phyloP scores from a whole-genome alignment of 2,113 vertebrate genomes.

The Heptranchias perlo region DNA sequence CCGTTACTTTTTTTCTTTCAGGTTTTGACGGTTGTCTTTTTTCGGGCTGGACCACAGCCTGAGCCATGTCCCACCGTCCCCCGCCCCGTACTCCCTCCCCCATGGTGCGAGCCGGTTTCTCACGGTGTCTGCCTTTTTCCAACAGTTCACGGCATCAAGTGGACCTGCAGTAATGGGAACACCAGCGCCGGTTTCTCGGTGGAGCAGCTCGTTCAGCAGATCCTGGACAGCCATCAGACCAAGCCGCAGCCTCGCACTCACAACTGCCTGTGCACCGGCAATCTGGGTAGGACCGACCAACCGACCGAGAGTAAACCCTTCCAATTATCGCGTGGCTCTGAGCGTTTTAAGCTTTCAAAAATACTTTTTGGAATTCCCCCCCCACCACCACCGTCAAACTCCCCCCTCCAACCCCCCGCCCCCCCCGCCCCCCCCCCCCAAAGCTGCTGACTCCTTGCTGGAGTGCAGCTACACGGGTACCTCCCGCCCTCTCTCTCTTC shows the following conservation, averaged over 20 bases:
- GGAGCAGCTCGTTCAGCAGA: conserved; percentile 98
- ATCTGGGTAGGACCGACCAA: conserved; percentile 79
- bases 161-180: conserved; percentile 99
- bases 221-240: conserved; percentile 98
- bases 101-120: conserved; percentile 59
- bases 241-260: conserved; percentile 98
- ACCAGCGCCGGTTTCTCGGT: conserved; percentile 98
- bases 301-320: conserved; percentile 7
- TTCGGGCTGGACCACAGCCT: background rate
- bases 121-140: conserved; percentile 62
- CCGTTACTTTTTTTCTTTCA: background rate
- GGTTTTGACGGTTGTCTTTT: background rate
- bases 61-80: background rate
- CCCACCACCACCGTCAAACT: no score
- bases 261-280: conserved; percentile 98
- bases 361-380: no score
- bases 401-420: background rate
- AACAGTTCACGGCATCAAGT: conserved; percentile 99
- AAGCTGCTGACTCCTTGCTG: background rate
- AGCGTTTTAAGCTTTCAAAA: background rate
- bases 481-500: background rate
- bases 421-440: background rate
- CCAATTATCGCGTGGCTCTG: background rate
- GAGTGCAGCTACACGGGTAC: background rate
- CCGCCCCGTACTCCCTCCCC: background rate